phyloP scores from a whole-genome alignment of 1,140 invertebrate species.

The honey bee (Apis mellifera) region Amel_HAv3.1 CM009939.2:3999001-3999500 shows the following conservation, averaged over 20 bases:
- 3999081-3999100: neutral
- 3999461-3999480: no score
- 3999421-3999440: no score
- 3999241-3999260: neutral
- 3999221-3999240: neutral
- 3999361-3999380: no score
- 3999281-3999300: neutral
- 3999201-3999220: neutral
- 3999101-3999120: neutral
- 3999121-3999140: neutral
- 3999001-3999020: no score
- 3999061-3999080: no score
- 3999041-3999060: no score
- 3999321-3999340: neutral
- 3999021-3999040: no score
- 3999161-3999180: neutral
- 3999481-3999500: no score
- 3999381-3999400: neutral
- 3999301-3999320: neutral
- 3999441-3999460: no score
- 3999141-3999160: neutral
- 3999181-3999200: neutral
- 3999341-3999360: neutral
- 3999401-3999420: no score
- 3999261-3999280: neutral